These are phyloP conservation scores for Scaptomyza caliginosa DNA, from an alignment of 2,888 invertebrate genomes.

Conservation along the genomic window DNA sequence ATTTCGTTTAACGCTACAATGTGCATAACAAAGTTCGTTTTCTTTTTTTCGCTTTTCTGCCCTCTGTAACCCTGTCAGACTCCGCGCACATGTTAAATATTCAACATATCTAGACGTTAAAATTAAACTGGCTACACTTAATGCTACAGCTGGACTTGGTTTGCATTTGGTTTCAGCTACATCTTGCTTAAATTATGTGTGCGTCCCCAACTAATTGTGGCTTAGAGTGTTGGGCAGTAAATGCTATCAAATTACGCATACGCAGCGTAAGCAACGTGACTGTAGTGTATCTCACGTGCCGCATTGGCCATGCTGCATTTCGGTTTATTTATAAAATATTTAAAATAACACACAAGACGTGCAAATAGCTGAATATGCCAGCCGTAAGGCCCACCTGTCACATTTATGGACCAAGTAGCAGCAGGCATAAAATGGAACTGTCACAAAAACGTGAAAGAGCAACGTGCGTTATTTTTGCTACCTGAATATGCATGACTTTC, in stretches of 20 bases:
- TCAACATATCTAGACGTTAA: constrained; percentile 33
- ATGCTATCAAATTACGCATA: constrained; percentile 54
- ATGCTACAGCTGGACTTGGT: not conserved
- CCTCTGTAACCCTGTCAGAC: too few relatives aligned
- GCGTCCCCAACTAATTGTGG: constrained; percentile 48
- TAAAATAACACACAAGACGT: constrained; percentile 71
- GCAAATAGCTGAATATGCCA: constrained; percentile 55
- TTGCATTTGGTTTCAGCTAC: not conserved
- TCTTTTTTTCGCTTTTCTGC: not conserved
- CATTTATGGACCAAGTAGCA: constrained; percentile 47
- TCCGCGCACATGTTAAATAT: constrained; percentile 3
- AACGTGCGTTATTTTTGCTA: constrained; percentile 10
- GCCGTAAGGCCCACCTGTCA: constrained; percentile 29
- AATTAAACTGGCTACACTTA: constrained; percentile 21
- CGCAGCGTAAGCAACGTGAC: constrained; percentile 55
- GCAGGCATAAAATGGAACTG: not conserved
- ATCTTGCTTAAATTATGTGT: not conserved
- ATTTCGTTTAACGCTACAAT: constrained; percentile 28
- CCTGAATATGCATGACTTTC: constrained; percentile 38
- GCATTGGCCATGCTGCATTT: constrained; percentile 46
- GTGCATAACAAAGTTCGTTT: constrained; percentile 27
- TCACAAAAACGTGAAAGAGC: not conserved
- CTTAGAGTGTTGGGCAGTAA: constrained; percentile 12
- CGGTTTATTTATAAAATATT: constrained; percentile 75
- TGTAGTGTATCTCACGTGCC: constrained; percentile 49